Conservation (phyloP, 2,888 invertebrate genomes). For the Cylloceria caligata region DNA sequence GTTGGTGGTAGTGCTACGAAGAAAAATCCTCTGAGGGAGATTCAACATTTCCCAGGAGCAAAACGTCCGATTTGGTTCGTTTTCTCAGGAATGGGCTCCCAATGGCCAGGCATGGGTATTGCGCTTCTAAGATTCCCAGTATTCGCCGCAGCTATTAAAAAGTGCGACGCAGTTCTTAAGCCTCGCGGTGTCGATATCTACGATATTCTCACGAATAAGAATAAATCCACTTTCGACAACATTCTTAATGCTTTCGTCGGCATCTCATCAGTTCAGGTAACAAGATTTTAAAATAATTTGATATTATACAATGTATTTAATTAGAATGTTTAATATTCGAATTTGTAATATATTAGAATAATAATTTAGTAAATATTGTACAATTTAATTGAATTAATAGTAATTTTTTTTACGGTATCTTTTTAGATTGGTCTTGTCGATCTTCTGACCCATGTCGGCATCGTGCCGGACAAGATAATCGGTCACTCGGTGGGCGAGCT, state of each 20-base stretch:
- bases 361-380: too few relatives aligned
- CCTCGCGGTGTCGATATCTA: constrained; percentile 88
- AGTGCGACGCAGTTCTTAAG: constrained; percentile 86
- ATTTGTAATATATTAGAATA: neutral
- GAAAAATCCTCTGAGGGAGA: constrained; percentile 85
- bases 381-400: too few relatives aligned
- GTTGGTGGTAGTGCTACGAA: constrained; percentile 79
- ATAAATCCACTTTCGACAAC: constrained; percentile 87
- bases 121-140: constrained; percentile 88
- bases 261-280: constrained; percentile 89
- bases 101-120: constrained; percentile 94
- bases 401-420: constrained; percentile 19
- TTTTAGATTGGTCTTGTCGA: constrained; percentile 88
- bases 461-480: constrained; percentile 90
- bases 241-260: constrained; percentile 90
- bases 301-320: constrained; percentile 21
- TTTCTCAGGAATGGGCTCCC: constrained; percentile 96
- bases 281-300: neutral
- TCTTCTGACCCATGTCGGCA: constrained; percentile 86
- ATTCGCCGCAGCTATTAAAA: constrained; percentile 88
- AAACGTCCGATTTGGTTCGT: constrained; percentile 93
- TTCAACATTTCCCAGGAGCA: constrained; percentile 88
- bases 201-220: constrained; percentile 87
- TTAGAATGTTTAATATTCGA: constrained; percentile 1
- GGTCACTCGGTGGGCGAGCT: constrained; percentile 98